Evolutionary conservation across 2,888 invertebrate species (phyloP), one percentile per base, ranked within the genome.

Genomic region (Epinotia ramella): DNA sequence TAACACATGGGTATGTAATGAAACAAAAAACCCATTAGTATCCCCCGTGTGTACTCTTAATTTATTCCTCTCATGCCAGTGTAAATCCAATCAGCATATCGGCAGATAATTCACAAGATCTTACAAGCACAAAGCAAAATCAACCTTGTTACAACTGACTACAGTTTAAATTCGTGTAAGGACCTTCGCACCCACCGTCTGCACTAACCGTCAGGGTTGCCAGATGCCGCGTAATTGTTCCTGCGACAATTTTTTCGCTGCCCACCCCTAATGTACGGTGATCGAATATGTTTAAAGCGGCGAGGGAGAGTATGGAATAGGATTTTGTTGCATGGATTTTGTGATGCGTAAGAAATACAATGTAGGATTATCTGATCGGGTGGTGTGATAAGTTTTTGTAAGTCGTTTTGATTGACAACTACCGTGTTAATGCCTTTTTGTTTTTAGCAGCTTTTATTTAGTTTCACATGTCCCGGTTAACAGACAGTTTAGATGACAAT

Each of bases 171-270:
- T 9, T 64, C 5, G 46, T n/a, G 40, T 46, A 28, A 16, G n/a
- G n/a, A 20, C 20, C 11, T n/a, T 12, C 49, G 60, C 53, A 18
- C 53, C 60, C 57, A 68, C 63, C 44, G 69, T 44, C 59, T 67
- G 66, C 66, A 33, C 79, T 78, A 72, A 77, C 79, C 77, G 77
- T 71, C 78, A 78, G 80, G 79, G 82, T 84, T 90, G 92, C 91
- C 93, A 93, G 93, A 93, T 94, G 94, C 92, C 91, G 87, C 88
- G 91, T 93, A 94, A 94, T 94, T 92, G 94, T 91, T 91, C 91
- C 89, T 88, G 89, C 86, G 92, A 90, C 92, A 89, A 88, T 91
- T 92, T 94, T 92, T 94, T 90, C 86, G 86, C 83, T 84, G 86
- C 82, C 84, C 87, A 85, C 88, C 88, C 84, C 84, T 84, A 80